These are phyloP conservation scores for Melierax canorus DNA, from an alignment of 2,113 vertebrate genomes.

Conservation along the genomic window DNA sequence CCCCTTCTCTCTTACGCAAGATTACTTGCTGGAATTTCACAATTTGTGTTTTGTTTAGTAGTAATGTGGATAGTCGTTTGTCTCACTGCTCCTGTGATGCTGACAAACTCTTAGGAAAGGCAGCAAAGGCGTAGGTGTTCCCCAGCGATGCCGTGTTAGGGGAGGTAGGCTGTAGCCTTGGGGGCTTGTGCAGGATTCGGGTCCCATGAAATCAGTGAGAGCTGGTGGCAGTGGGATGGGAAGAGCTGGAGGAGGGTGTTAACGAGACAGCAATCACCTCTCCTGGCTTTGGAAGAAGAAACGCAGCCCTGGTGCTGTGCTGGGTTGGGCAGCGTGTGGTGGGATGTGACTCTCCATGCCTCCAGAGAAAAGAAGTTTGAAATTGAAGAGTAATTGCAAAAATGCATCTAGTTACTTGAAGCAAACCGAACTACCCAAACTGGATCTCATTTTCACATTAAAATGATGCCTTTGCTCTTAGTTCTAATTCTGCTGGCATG, in stretches of 20 bases:
- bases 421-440: not conserved
- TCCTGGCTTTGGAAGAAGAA: not conserved
- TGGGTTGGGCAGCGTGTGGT: not conserved
- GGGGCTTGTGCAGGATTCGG: rapidly evolving
- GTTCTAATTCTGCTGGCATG: not conserved
- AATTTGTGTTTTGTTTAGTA: not conserved
- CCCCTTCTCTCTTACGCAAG: not conserved
- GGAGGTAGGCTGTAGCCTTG: not conserved
- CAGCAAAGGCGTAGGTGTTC: not conserved
- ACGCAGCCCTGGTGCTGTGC: rapidly evolving
- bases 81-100: not conserved
- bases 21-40: not conserved
- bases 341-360: not conserved
- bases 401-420: not conserved
- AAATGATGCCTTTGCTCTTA: not conserved
- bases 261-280: not conserved
- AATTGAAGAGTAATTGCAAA: not conserved
- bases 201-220: not conserved
- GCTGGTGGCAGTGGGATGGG: not conserved
- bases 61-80: not conserved
- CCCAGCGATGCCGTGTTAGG: rapidly evolving
- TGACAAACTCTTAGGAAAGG: not conserved
- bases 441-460: not conserved
- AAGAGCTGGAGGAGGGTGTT: not conserved
- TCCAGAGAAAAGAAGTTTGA: not conserved